Percentiles rank a stretch among this genome's conserved stretches.
Evolutionary conservation across 2,888 invertebrate genomes (phyloP).

Genomic region (Nomada flava): DNA sequence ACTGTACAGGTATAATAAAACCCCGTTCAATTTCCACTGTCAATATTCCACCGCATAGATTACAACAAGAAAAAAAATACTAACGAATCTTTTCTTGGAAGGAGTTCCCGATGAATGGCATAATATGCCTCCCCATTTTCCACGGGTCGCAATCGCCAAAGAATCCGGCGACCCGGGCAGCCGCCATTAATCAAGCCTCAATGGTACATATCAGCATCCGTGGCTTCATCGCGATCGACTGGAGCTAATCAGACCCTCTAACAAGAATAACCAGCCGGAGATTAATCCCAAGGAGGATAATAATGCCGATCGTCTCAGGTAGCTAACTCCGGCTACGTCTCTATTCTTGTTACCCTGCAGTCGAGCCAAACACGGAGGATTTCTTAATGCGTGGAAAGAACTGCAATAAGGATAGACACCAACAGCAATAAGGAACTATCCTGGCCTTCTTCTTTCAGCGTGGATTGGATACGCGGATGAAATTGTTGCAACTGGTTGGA

Average conservation of each 20-base stretch:
- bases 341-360: slow-evolving; percentile 59
- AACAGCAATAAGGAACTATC: slow-evolving; percentile 21
- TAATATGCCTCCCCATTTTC: slow-evolving; percentile 17
- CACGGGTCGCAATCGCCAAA: neutral
- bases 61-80: neutral
- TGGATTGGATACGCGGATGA: neutral
- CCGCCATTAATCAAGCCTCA: slow-evolving; percentile 29
- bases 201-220: slow-evolving; percentile 12
- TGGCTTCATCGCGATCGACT: slow-evolving; percentile 23
- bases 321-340: slow-evolving; percentile 22
- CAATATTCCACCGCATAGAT: neutral
- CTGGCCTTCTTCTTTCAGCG: neutral
- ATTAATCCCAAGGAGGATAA: slow-evolving; percentile 39
- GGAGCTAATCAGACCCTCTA: slow-evolving; percentile 38
- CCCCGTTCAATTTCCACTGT: neutral
- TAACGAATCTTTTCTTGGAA: neutral
- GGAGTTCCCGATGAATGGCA: neutral
- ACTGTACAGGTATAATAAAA: too few relatives aligned
- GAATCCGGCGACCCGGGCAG: slow-evolving; percentile 11
- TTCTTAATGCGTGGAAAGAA: slow-evolving; percentile 20
- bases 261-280: slow-evolving; percentile 39
- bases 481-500: neutral
- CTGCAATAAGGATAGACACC: slow-evolving; percentile 17
- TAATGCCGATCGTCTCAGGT: slow-evolving; percentile 26
- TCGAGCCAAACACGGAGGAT: slow-evolving; percentile 8